Evolutionary conservation across 1,140 invertebrate species (phyloP).

Genomic region (Hermatobates lingyangjiaoensis): DNA sequence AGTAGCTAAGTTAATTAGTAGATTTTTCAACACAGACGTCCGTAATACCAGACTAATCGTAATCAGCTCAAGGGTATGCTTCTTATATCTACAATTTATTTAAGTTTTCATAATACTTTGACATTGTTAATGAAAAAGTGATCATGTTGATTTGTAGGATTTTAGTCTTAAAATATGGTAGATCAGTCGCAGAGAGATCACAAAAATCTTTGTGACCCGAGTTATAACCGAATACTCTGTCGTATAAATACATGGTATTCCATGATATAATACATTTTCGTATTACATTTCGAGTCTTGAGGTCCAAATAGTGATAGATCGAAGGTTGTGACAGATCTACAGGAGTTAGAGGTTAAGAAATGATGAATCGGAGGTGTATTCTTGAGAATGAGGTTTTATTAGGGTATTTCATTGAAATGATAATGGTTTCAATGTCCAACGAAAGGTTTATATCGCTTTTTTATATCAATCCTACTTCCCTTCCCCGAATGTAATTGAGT

Average conservation of each 20-base stretch:
- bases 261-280: no score
- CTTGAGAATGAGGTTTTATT: no score
- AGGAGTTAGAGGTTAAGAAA: no score
- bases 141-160: neutral
- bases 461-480: no score
- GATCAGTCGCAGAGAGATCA: neutral
- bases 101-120: neutral
- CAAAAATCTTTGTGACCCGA: neutral
- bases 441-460: no score
- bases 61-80: slow-evolving; percentile 30
- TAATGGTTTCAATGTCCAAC: no score
- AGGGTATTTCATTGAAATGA: no score
- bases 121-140: neutral
- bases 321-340: no score
- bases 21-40: slow-evolving; percentile 38
- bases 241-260: neutral
- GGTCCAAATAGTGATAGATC: no score
- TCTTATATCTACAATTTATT: slow-evolving; percentile 6
- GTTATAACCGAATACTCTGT: neutral
- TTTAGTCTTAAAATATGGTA: neutral
- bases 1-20: slow-evolving; percentile 47
- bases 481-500: no score
- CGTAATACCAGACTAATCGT: slow-evolving; percentile 31
- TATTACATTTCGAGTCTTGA: no score
- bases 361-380: no score